These are phyloP conservation scores for Phoeniculus purpureus DNA, from an alignment of 2,797 vertebrate species.

Conservation along the genomic window DNA sequence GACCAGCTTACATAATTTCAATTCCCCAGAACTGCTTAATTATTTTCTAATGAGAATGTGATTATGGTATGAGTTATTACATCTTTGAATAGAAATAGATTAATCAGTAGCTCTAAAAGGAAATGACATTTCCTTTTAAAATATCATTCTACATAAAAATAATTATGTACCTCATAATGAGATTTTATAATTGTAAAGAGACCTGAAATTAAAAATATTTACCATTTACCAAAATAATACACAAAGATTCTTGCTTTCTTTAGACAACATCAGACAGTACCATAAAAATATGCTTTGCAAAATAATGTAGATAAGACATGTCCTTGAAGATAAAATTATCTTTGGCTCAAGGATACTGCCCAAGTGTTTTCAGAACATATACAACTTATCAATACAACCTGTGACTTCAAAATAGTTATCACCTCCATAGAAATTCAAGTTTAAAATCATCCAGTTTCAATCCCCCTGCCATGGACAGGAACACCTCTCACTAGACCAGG, in stretches of 20 bases:
- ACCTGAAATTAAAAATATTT: not conserved
- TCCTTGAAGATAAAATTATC: not conserved
- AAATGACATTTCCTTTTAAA: slow-evolving; percentile 57
- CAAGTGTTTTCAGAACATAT: not conserved
- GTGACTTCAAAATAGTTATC: not conserved
- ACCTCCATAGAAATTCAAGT: not conserved
- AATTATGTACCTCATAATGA: not conserved
- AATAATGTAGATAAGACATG: not conserved
- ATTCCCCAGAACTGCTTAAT: slow-evolving; percentile 13
- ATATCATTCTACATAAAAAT: slow-evolving; percentile 19
- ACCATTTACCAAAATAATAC: not conserved
- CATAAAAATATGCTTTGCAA: not conserved
- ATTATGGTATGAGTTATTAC: slow-evolving; percentile 17
- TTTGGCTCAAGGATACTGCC: not conserved
- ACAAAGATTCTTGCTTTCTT: not conserved
- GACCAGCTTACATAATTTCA: not conserved
- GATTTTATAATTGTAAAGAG: not conserved
- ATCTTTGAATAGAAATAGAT: slow-evolving; percentile 32
- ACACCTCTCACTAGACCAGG: no score
- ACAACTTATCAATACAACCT: not conserved
- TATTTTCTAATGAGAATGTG: slow-evolving; percentile 40
- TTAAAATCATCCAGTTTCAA: not conserved
- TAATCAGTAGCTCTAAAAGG: slow-evolving; percentile 41
- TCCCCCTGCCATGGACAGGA: no score
- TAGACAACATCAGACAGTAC: not conserved